Conservation (phyloP, 2,888 invertebrate genomes). For the Drosophila parthenogenetica region DNA sequence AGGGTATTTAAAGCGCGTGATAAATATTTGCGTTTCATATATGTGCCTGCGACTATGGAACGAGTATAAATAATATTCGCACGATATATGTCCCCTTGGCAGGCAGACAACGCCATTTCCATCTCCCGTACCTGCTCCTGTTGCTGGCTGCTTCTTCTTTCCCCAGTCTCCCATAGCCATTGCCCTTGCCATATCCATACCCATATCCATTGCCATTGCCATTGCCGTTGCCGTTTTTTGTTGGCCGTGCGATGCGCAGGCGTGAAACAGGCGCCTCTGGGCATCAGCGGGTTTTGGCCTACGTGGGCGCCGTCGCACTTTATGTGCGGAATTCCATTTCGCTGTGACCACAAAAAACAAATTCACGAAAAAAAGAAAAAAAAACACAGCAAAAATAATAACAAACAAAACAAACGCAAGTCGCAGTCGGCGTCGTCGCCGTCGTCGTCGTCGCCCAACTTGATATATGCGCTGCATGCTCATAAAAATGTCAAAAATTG, state of each 20-base stretch:
- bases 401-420: constrained; percentile 52
- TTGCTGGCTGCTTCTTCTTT: neutral
- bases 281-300: constrained; percentile 69
- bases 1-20: constrained; percentile 61
- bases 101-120: constrained; percentile 62
- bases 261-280: constrained; percentile 82
- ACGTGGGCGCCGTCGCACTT: constrained; percentile 76
- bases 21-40: constrained; percentile 77
- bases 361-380: constrained; percentile 1
- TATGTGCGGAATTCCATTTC: constrained; percentile 71
- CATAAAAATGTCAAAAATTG: constrained; percentile 84
- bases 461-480: constrained; percentile 82
- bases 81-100: constrained; percentile 83
- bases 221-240: constrained; percentile 16
- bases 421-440: constrained; percentile 34
- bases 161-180: neutral
- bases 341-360: constrained; percentile 27
- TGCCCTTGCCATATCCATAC: constrained; percentile 1
- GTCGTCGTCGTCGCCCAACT: constrained; percentile 65
- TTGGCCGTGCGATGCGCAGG: constrained; percentile 65
- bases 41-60: constrained; percentile 57
- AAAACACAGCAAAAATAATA: constrained; percentile 14
- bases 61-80: constrained; percentile 83
- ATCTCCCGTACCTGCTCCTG: neutral
- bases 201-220: constrained; percentile 20